Evolutionary conservation across 64 coral and sea anemone genomes (phyloP).

Genomic region (Trachythela sp.): DNA sequence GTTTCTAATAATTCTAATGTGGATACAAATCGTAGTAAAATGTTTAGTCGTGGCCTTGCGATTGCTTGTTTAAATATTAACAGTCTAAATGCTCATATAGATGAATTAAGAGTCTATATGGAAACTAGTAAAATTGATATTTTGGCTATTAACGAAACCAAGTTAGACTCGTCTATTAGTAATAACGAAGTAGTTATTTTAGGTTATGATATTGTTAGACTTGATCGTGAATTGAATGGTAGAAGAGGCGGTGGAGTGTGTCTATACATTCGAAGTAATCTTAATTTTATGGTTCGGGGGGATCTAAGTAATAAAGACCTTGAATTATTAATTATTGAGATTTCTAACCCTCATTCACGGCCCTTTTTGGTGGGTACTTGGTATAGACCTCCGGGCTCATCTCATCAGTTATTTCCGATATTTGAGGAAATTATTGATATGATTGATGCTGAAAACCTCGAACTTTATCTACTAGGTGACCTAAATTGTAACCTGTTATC

Average conservation of each 20-base stretch:
- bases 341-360: conserved; percentile 31
- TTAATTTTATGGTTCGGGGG: conserved; percentile 40
- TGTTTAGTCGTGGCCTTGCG: too few relatives aligned
- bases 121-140: conserved; percentile 46
- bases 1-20: too few relatives aligned
- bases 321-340: conserved; percentile 45
- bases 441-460: conserved; percentile 32
- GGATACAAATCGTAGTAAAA: too few relatives aligned
- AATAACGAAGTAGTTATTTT: conserved; percentile 49
- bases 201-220: conserved; percentile 52
- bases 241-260: too few relatives aligned
- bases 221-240: too few relatives aligned
- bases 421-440: too few relatives aligned
- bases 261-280: conserved; percentile 26
- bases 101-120: too few relatives aligned
- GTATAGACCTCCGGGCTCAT: conserved; percentile 56
- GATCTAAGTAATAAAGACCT: conserved; percentile 21
- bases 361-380: conserved; percentile 59
- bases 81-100: too few relatives aligned
- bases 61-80: too few relatives aligned
- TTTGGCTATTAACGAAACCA: conserved; percentile 64
- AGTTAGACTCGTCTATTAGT: conserved; percentile 47
- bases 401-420: too few relatives aligned
- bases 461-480: conserved; percentile 46
- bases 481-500: conserved; percentile 32